Conservation (phyloP, 2,888 invertebrate genomes). For the Drosophila nr. perissopoda region DNA sequence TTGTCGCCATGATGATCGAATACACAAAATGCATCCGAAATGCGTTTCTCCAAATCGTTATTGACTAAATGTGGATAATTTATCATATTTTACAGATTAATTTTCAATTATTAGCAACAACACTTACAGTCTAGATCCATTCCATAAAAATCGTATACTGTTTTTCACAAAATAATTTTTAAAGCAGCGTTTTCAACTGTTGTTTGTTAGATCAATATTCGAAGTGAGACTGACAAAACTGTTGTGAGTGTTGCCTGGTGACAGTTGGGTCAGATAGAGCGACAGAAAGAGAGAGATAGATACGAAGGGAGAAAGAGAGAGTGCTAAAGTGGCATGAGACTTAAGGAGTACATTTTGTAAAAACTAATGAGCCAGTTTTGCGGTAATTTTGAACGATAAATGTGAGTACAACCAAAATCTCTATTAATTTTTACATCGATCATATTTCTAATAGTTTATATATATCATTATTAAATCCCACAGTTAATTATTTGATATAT, state of each 20-base stretch:
- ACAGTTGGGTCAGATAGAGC: not conserved
- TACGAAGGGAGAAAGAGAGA: not conserved
- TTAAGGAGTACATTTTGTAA: not conserved
- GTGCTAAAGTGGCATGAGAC: not conserved
- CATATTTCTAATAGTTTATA: not conserved
- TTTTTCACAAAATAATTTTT: not conserved
- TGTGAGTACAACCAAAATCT: not conserved
- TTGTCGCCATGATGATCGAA: slow-evolving; percentile 96
- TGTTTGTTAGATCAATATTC: slow-evolving; percentile 36
- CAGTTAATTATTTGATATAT: too few species aligned
- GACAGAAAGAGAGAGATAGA: not conserved
- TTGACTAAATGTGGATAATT: slow-evolving; percentile 84
- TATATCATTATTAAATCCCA: too few species aligned
- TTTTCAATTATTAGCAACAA: not conserved
- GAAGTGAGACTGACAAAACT: not conserved
- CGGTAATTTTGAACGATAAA: not conserved
- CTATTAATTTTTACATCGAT: not conserved
- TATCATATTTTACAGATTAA: not conserved
- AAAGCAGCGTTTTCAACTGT: slow-evolving; percentile 1
- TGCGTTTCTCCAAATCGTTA: slow-evolving; percentile 91
- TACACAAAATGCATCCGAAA: slow-evolving; percentile 94
- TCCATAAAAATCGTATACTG: slow-evolving; percentile 5
- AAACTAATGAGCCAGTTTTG: not conserved
- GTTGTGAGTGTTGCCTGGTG: slow-evolving; percentile 25
- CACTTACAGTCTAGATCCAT: slow-evolving; percentile 71